Base-by-base conservation (phyloP, 2,888 invertebrate genomes). In the Agrochola lychnidis region DNA sequence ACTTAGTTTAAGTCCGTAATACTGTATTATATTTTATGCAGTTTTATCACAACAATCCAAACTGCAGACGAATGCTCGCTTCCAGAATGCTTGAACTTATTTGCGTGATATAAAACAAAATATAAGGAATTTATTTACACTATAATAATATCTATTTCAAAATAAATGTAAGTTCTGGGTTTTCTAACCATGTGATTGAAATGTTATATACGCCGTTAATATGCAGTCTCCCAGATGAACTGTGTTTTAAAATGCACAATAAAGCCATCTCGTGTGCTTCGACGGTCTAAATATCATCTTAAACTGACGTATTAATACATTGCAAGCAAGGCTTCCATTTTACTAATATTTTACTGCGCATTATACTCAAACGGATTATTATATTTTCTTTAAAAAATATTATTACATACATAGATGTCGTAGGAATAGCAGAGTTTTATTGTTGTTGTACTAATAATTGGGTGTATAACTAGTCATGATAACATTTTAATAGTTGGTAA, bases 381-480 rank as follows among this genome's bases (percentile, higher is more conserved):
- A 25, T 40, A 78, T 78, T 77, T 78, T 53, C 42, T 61, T 78
- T 53, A 25, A 78, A 61, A 53, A 53, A 62, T 45, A 74, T 74
- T 48, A 62, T 62, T 63, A 76, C 45, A 70, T 62, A 42, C 45
- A 72, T 84, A 62, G 70, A 70, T 77, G 69, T 80, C 36, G 70
- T 83, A 84, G 85, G 53, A 72, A 81, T 84, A 84, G 85, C 68
- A 70, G 70, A 76, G 66, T 72, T 76, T 69, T 69, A 74, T 81
- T 70, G 57, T 74, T 84, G 70, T 73, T 73, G 72, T 84, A 62
- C 42, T 25, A 75, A 64, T 74, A 74, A 79, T 74, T 79, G 63
- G 62, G 79, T 82, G 62, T 76, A 36, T 81, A 57, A 59, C 81
- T 73, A 81, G 66, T 61, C 74, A 73, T 53, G 63, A 81, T 73